Evolutionary conservation across 2,888 invertebrate genomes (phyloP).

Genomic region (Caenorhabditis zanzibari): DNA sequence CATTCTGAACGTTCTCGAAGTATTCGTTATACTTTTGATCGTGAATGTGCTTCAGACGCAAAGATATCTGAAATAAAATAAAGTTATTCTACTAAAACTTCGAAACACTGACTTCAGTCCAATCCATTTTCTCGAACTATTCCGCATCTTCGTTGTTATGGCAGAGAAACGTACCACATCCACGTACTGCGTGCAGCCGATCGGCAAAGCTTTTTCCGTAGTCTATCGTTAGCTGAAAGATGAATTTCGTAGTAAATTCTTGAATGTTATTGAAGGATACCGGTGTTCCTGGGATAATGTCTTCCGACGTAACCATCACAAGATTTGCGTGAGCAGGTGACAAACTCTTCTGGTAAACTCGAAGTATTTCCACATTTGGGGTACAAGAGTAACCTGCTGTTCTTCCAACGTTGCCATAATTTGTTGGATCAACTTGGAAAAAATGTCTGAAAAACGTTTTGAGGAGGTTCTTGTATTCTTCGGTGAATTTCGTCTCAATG

Average conservation of each 20-base stretch:
- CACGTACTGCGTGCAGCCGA: not conserved
- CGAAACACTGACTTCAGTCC: not conserved
- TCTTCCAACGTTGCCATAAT: conserved; percentile 33
- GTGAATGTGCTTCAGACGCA: not conserved
- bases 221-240: conserved; percentile 45
- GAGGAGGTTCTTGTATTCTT: not conserved
- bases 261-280: not conserved
- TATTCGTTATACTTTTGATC: no score
- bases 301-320: conserved; percentile 25
- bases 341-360: conserved; percentile 38
- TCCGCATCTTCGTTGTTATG: not conserved
- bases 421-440: conserved; percentile 30
- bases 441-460: not conserved
- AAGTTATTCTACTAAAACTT: not conserved
- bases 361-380: conserved; percentile 23
- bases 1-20: no score
- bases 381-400: conserved; percentile 22
- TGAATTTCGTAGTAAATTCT: not conserved
- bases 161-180: conserved; percentile 31
- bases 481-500: not conserved
- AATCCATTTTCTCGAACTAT: not conserved
- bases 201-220: conserved; percentile 21
- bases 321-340: conserved; percentile 33
- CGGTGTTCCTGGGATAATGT: conserved; percentile 42
- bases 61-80: not conserved